A percentile compares a stretch with the other conserved stretches of the same genome.
Evolutionary conservation across 2,113 vertebrate species (phyloP).

Genomic region (Athene noctua): DNA sequence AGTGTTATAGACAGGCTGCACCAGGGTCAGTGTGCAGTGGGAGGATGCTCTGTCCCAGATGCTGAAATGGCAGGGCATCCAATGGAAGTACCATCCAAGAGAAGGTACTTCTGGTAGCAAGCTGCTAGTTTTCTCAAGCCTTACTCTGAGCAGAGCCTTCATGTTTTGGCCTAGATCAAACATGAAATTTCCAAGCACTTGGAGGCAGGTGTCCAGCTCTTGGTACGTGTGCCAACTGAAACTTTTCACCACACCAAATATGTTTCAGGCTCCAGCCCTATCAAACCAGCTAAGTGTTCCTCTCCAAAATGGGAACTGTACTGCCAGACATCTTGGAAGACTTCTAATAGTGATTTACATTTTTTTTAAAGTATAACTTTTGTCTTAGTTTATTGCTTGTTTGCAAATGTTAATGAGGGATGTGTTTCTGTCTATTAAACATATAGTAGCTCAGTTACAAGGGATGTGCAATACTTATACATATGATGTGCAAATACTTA

Average conservation of each 20-base stretch:
- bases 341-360: background rate
- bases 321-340: background rate
- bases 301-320: background rate
- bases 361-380: background rate
- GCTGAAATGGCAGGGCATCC: background rate
- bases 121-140: background rate
- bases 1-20: background rate
- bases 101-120: background rate
- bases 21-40: rapidly evolving
- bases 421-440: background rate
- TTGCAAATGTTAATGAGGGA: background rate
- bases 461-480: background rate
- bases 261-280: background rate
- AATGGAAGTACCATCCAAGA: no score
- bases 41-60: background rate
- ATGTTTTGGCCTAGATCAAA: background rate
- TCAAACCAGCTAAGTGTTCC: background rate
- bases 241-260: background rate
- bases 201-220: background rate
- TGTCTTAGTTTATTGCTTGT: background rate
- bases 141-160: background rate
- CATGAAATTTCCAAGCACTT: background rate
- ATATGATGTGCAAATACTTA: background rate
- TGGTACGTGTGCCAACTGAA: rapidly evolving
- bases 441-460: background rate